phyloP scores from a whole-genome alignment of 2,797 vertebrate species.

The Phrynocephalus vlangalii region DNA sequence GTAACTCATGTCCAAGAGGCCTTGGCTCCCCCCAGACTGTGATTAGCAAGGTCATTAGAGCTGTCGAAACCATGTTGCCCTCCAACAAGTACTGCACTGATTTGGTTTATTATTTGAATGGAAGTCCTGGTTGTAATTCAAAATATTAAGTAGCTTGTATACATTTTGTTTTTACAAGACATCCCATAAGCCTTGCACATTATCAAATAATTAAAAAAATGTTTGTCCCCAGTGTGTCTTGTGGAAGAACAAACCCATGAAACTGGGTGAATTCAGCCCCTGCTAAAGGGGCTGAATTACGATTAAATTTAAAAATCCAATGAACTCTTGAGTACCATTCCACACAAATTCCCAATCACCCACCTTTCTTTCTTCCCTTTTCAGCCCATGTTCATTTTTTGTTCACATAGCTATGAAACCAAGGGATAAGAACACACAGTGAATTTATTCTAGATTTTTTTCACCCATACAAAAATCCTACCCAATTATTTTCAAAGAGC shows the following conservation, averaged over 20 bases:
- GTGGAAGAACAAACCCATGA: no score
- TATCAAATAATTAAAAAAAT: no score
- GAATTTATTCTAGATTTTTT: not conserved
- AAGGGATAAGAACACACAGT: not conserved
- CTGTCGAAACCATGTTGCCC: slow-evolving; percentile 66
- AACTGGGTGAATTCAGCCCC: no score
- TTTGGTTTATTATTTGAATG: slow-evolving; percentile 39
- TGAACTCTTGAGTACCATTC: no score
- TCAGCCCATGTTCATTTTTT: not conserved
- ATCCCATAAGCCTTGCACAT: no score
- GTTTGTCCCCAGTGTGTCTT: no score
- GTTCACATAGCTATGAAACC: not conserved
- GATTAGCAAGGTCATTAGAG: slow-evolving; percentile 69
- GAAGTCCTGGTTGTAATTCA: slow-evolving; percentile 51
- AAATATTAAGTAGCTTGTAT: slow-evolving; percentile 60
- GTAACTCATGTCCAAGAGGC: slow-evolving; percentile 61
- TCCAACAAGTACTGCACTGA: slow-evolving; percentile 52
- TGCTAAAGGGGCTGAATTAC: not conserved
- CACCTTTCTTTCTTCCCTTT: not conserved
- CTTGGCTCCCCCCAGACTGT: slow-evolving; percentile 35
- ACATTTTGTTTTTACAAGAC: no score
- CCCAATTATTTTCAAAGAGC: not conserved
- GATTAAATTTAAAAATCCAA: not conserved
- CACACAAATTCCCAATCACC: not conserved
- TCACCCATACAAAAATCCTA: not conserved